Evolutionary conservation across 2,113 vertebrate species (phyloP).

Genomic region (Ammospiza nelsoni): DNA sequence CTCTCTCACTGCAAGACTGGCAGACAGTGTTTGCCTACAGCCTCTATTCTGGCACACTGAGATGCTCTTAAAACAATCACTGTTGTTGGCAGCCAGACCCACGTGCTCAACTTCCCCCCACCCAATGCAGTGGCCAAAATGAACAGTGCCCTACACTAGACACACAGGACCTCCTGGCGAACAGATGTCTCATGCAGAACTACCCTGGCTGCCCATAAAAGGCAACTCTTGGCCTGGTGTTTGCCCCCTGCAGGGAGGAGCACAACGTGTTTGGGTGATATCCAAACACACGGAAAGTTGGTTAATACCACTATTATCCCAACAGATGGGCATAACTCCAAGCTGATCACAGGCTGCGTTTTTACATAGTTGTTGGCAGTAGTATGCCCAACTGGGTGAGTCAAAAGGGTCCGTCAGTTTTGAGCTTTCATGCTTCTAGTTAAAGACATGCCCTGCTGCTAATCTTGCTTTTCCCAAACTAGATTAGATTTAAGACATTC

Average conservation of each 20-base stretch:
- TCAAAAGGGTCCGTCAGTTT: neutral
- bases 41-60: neutral
- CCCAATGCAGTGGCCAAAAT: neutral
- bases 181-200: neutral
- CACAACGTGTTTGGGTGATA: neutral
- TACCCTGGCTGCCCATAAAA: neutral
- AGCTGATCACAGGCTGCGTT: neutral
- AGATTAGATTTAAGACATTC: neutral
- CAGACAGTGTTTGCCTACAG: neutral
- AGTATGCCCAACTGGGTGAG: neutral
- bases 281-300: neutral
- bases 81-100: neutral
- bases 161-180: neutral
- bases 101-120: fast-evolving
- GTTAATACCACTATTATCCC: neutral
- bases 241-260: neutral
- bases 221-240: neutral
- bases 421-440: neutral
- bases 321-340: neutral
- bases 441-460: neutral
- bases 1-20: neutral
- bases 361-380: neutral
- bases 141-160: neutral
- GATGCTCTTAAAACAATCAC: neutral
- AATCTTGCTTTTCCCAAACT: neutral